Evolutionary conservation across 2,888 invertebrate genomes (phyloP), one percentile per base, ranked within the genome.

Genomic region (Meloe dianella): DNA sequence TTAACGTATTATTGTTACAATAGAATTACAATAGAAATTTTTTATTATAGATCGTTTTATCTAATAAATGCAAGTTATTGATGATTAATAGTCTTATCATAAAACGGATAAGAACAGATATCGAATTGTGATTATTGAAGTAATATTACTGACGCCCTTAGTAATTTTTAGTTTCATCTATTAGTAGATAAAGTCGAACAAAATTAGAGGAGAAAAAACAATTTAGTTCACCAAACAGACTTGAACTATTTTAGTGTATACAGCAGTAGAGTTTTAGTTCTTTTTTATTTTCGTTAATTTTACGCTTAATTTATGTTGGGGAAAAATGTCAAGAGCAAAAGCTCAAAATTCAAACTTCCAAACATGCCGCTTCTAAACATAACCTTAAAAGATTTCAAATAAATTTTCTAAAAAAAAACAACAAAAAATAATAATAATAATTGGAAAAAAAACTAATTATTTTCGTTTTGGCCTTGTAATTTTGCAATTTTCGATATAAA

Each of bases 241-340:
- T 51, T 20, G 22, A 22, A 22, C 22, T 51, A 51, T 14, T 54
- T 27, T 54, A 9, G 17, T 47, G 41, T 2, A 6, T 20, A 9
- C 5, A 27, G 8, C 47, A 47, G 6, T 20, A 47, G 20, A 47
- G 20, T 47, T 47, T 47, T 47, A 10, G 20, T 10, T 27, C 10
- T 54, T 54, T 14, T 54, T 14, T 6, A 9, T 27, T 54, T 54
- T 24, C n/a, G n/a, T n/a, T n/a, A n/a, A 12, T 22, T 12, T 51
- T 51, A 24, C 27, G 22, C n/a, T 54, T n/a, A n/a, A 27, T 27
- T 27, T 54, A 54, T 27, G 27, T 14, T 27, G n/a, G 14, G 22
- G 10, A 54, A 54, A 54, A 27, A 24, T 51, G 54, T 27, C 54
- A 54, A 54, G 54, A 54, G 54, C 54, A 54, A 54, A 47, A 54